Evolutionary conservation across 2,888 invertebrate species (phyloP), one percentile per base, ranked within the genome.

Genomic region (Siphonodentalium dalli): DNA sequence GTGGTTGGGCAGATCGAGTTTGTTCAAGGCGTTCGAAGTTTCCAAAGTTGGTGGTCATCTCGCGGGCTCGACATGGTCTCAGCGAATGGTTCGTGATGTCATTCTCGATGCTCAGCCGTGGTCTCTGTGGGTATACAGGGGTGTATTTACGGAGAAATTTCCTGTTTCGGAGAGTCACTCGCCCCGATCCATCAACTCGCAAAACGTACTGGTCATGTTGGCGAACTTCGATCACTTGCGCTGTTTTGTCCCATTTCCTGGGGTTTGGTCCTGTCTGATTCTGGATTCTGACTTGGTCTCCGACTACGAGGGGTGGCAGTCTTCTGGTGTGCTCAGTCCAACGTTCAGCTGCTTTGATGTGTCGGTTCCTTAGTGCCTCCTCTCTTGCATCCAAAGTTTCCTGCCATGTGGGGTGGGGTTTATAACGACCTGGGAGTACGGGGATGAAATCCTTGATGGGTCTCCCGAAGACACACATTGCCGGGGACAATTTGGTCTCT

Each of bases 401-500:
- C 6, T 8, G 50, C 61, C 53, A 56, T 23, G 55, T 61, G 18
- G 55, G 50, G 24, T 59, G 61, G 8, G 58, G 49, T 8, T 37
- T 26, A 34, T 62, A 62, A 47, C 54, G 40, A 40, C 50, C 53
- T 39, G 45, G 44, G 20, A 37, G 43, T 21, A 61, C 58, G 0
- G 59, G 54, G 13, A 64, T 61, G n/a, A 54, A 31, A 41, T 59
- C 61, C 4, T 55, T 20, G n/a, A 55, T 59, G 1, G 58, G 58
- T 21, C 52, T 47, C 24, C 60, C 63, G 55, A 61, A 65, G 38
- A 63, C 21, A 28, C 58, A 52, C 39, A 62, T 38, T n/a, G 65
- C 61, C 46, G 62, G 65, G 27, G 57, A 64, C n/a, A 52, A 29
- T 27, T 60, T 62, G n/a, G 58, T 61, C 34, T 63, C 54, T 48